A percentile compares a stretch with the other conserved stretches of the same genome.
phyloP scores from a whole-genome alignment of 2,797 vertebrate genomes.

The Aselliscus stoliczkanus region DNA sequence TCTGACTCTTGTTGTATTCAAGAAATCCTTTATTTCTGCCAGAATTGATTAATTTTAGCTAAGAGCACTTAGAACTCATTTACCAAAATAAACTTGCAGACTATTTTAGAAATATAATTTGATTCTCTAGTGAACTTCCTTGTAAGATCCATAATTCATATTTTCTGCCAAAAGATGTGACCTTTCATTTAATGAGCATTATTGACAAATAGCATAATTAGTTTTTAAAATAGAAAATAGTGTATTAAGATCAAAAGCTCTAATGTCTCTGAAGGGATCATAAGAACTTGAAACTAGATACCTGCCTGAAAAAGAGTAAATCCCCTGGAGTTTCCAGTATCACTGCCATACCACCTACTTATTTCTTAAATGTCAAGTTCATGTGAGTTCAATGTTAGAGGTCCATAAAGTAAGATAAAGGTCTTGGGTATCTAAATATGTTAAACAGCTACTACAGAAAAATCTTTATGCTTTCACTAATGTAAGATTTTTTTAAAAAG shows the following conservation, averaged over 20 bases:
- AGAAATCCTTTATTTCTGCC: conserved; percentile 61
- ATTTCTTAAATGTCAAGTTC: conserved; percentile 18
- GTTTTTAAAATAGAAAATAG: conserved; percentile 29
- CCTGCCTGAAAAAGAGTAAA: neutral
- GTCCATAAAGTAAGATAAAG: conserved; percentile 29
- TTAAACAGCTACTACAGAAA: neutral
- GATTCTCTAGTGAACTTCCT: neutral
- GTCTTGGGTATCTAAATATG: conserved; percentile 14
- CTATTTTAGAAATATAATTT: conserved; percentile 30
- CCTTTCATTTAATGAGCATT: conserved; percentile 51
- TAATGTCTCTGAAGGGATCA: neutral
- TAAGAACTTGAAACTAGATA: neutral
- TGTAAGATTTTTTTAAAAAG: conserved; percentile 29
- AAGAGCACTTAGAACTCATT: conserved; percentile 23
- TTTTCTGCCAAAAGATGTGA: conserved; percentile 12
- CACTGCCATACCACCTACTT: neutral
- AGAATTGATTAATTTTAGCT: conserved; percentile 55
- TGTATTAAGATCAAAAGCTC: neutral
- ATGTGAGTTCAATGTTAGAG: conserved; percentile 18
- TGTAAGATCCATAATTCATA: conserved; percentile 32
- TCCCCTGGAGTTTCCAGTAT: neutral
- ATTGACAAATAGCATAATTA: conserved; percentile 46
- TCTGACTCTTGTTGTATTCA: conserved; percentile 43
- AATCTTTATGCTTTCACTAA: neutral
- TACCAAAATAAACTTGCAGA: neutral